phyloP scores from a whole-genome alignment of 2,888 invertebrate species.

The Scaptomyza polygonia region DNA sequence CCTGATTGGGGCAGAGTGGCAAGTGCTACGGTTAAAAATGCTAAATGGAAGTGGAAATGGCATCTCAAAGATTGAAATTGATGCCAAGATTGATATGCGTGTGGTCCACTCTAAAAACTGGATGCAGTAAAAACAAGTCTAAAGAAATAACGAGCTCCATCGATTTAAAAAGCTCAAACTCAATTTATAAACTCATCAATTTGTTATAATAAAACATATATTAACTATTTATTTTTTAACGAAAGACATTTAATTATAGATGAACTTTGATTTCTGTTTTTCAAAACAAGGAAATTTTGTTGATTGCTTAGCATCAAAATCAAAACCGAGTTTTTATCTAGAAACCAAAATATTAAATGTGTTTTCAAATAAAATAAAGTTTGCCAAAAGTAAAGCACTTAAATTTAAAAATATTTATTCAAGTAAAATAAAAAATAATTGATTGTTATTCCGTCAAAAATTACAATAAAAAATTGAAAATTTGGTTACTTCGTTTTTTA shows the following conservation, averaged over 20 bases:
- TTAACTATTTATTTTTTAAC: no score
- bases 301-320: no score
- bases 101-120: constrained; percentile 34
- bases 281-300: no score
- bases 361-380: no score
- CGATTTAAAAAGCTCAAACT: neutral
- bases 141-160: neutral
- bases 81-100: constrained; percentile 58
- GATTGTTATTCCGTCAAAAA: constrained; percentile 40
- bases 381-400: no score
- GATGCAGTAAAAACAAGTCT: neutral
- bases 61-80: constrained; percentile 45
- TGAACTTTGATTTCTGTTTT: no score
- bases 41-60: constrained; percentile 62
- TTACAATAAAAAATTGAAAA: constrained; percentile 36
- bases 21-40: constrained; percentile 23
- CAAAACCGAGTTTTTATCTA: no score
- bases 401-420: no score
- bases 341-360: no score
- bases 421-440: neutral
- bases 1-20: constrained; percentile 26
- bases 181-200: neutral
- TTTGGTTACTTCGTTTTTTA: no score
- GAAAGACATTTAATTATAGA: no score
- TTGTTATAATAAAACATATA: no score